A percentile compares a stretch with the other conserved stretches of the same genome.
phyloP scores from a whole-genome alignment of 2,797 vertebrate genomes.

The Dryobates pubescens region DNA sequence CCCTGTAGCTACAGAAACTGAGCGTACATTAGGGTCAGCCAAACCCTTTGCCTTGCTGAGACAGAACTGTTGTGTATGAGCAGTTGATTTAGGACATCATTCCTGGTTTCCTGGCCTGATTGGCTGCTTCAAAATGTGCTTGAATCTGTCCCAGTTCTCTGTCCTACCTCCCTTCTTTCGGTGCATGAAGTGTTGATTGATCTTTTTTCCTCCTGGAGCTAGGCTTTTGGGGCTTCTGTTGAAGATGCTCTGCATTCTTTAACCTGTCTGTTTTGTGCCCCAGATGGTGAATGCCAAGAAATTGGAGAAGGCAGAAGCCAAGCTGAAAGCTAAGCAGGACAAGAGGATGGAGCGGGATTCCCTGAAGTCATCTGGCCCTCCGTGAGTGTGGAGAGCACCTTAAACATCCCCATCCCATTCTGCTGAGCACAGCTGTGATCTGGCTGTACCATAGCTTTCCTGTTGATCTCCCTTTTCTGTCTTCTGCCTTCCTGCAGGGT shows the following conservation, averaged over 20 bases:
- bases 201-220: neutral
- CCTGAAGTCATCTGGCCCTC: constrained; percentile 77
- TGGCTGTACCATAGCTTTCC: neutral
- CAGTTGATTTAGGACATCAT: neutral
- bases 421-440: neutral
- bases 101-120: neutral
- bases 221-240: neutral
- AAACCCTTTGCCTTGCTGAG: neutral
- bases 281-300: constrained; percentile 94
- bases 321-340: constrained; percentile 92
- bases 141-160: neutral
- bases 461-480: neutral
- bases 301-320: constrained; percentile 95
- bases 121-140: neutral
- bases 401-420: neutral
- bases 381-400: constrained; percentile 79
- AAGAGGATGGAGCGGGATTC: constrained; percentile 89
- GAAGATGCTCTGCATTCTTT: neutral
- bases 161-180: neutral
- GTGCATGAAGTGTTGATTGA: neutral
- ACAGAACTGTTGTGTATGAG: neutral
- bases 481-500: constrained; percentile 75
- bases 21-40: accelerated
- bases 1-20: neutral
- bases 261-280: neutral